Evolutionary conservation across 2,797 vertebrate species (phyloP), one percentile per base, ranked within the genome.

Genomic region (Podargus strigoides): DNA sequence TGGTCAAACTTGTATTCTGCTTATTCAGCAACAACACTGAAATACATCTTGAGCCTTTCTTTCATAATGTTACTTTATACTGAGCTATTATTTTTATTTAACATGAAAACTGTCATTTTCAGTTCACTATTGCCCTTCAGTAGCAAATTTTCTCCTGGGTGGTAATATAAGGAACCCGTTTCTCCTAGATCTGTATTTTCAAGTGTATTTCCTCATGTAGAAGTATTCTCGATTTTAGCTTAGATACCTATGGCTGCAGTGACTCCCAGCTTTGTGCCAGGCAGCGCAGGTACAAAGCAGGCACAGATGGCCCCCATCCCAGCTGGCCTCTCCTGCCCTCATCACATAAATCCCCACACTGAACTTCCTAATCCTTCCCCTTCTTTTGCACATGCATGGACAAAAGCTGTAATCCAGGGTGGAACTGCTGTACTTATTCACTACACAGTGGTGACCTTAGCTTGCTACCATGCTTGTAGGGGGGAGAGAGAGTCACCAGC

Each of bases 261-360:
- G 7, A 80, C n/a, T 42, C 47, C 30, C 42, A 28, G n/a, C 62
- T 50, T 66, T 50, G 46, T 55, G 32, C 24, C 59, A 62, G 26
- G 59, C 55, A 49, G 34, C 14, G 21, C 34, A 72, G 12, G 27
- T 78, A 55, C 39, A 55, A 49, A 76, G 20, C 24, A 63, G 22
- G 50, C 42, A 47, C 4, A 0, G 5, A 12, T 1, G 6, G 37
- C 44, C 14, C 76, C 37, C 6, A 0, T 47, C 37, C 17, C 30
- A 63, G 12, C 67, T 78, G 58, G 34, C 37, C 56, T 87, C 39
- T 62, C 34, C n/a, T 70, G 52, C 56, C 52, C 19, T 70, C 44
- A 44, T 30, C 42, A 58, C 19, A 10, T 34, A 83, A 69, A 7
- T 5, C 4, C 17, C 34, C 14, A 2, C 9, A 5, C 2, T 42